Base-by-base conservation (phyloP, 2,113 vertebrate genomes). In the Notothenia coriiceps region DNA sequence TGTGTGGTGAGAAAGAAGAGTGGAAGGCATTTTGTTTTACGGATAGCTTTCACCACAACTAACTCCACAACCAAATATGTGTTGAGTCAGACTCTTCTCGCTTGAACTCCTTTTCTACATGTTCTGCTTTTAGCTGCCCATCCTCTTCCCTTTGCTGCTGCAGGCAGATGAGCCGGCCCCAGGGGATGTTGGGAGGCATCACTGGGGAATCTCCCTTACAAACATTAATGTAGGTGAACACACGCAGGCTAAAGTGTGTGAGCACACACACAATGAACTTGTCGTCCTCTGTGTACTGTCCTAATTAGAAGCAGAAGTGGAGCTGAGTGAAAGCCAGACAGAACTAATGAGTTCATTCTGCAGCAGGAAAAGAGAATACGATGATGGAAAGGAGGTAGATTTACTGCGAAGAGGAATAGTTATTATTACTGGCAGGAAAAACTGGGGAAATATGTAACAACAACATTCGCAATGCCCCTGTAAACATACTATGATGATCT, bases 281-380 rank as follows among this genome's bases (percentile, higher is more conserved):
- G 35, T 20, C n/a, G 80, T 91, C 88, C 86, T 86, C 74, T 86
- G 89, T 84, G 91, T 80, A 40, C 60, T 61, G 84, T 47, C 71
- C 90, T 91, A 87, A 89, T 93, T 92, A 91, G 74, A 72, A 72
- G 54, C 69, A 77, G 76, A 87, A 92, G 69, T 80, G 81, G 89
- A 88, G 62, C 85, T 85, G 86, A 81, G 82, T 60, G 84, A 80
- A 50, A 46, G 12, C 25, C 47, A 25, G 74, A 79, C 29, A 74
- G 73, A 82, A 43, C 44, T 91, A 85, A 87, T 83, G 83, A 88
- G 86, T 79, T 89, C 79, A 79, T 89, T 72, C 18, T 65, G 83
- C 56, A 5, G 82, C 47, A 66, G 46, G 13, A 10, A 65, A 61
- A 33, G 47, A 79, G 35, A 71, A 52, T 22, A 55, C 20, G 61